These are phyloP conservation scores for Rallus limicola DNA, from an alignment of 2,113 vertebrate species.

Conservation along the genomic window DNA sequence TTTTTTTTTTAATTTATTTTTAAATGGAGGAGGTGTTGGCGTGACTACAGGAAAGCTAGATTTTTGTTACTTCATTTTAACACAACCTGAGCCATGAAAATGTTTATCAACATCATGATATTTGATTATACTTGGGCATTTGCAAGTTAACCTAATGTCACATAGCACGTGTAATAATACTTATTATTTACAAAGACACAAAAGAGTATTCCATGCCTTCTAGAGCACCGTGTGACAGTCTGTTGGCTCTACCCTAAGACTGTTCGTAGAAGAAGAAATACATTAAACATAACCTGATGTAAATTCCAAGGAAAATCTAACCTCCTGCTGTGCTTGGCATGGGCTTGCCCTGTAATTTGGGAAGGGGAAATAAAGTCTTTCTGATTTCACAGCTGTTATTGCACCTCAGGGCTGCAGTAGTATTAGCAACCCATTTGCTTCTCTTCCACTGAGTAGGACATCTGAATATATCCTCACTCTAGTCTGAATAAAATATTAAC, in stretches of 20 bases:
- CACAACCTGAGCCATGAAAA: background rate
- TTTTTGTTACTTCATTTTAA: background rate
- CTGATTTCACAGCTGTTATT: conserved; percentile 33
- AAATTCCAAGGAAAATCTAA: conserved; percentile 27
- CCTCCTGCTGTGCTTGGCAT: conserved; percentile 22
- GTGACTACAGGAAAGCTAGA: background rate
- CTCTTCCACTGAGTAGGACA: conserved; percentile 1
- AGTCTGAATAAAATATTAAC: conserved; percentile 73
- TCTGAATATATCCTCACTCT: conserved; percentile 68
- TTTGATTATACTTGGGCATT: background rate
- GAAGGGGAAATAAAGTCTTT: background rate
- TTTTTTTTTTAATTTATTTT: background rate
- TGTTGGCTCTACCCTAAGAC: background rate
- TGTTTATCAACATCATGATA: background rate
- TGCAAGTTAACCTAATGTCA: background rate
- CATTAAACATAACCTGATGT: conserved; percentile 53
- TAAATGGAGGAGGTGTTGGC: fast-evolving
- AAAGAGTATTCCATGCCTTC: background rate
- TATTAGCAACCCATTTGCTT: conserved; percentile 18
- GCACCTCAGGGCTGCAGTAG: conserved; percentile 41
- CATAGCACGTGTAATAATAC: background rate
- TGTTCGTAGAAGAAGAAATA: conserved; percentile 17
- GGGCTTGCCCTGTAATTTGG: conserved; percentile 34
- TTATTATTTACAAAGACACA: background rate
- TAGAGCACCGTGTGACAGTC: background rate